Evolutionary conservation across 1,140 invertebrate genomes (phyloP).

Genomic region (Drosophila nannoptera): DNA sequence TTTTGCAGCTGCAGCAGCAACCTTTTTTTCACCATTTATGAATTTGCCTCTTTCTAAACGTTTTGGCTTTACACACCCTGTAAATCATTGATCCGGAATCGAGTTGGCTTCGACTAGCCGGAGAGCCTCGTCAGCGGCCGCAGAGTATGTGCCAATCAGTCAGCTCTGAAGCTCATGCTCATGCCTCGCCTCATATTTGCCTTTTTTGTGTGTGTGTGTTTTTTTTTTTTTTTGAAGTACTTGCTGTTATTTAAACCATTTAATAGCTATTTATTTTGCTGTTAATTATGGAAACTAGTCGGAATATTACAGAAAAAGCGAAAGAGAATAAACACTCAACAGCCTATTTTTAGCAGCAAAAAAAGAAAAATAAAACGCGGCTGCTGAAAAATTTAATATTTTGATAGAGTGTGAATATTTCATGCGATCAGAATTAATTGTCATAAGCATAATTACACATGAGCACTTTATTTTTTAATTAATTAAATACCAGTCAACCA

Average conservation of each 20-base stretch:
- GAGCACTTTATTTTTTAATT: slow-evolving; percentile 41
- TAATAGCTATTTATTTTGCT: slow-evolving; percentile 62
- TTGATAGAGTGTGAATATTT: slow-evolving; percentile 34
- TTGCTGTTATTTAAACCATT: slow-evolving; percentile 69
- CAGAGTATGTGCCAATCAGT: not conserved
- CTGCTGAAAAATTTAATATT: slow-evolving; percentile 45
- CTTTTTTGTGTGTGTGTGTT: slow-evolving; percentile 16
- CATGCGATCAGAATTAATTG: slow-evolving; percentile 69
- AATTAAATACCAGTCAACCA: slow-evolving; percentile 54
- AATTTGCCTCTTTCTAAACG: slow-evolving; percentile 30
- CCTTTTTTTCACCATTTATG: slow-evolving; percentile 23
- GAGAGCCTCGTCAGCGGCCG: not conserved
- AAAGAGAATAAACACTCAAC: slow-evolving; percentile 14
- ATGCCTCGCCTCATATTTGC: too few relatives aligned
- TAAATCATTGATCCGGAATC: not conserved
- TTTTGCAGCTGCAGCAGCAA: slow-evolving; percentile 7
- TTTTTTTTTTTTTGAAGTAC: slow-evolving; percentile 44
- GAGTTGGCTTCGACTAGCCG: not conserved
- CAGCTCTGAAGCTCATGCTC: not conserved
- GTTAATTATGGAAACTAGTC: slow-evolving; percentile 55
- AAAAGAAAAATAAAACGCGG: not conserved
- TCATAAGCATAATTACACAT: slow-evolving; percentile 35
- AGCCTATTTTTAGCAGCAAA: slow-evolving; percentile 7
- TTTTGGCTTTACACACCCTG: slow-evolving; percentile 19
- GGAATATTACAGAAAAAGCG: not conserved